These are phyloP conservation scores for Anadara kagoshimensis DNA, from an alignment of 1,140 invertebrate genomes.

Conservation along the genomic window DNA sequence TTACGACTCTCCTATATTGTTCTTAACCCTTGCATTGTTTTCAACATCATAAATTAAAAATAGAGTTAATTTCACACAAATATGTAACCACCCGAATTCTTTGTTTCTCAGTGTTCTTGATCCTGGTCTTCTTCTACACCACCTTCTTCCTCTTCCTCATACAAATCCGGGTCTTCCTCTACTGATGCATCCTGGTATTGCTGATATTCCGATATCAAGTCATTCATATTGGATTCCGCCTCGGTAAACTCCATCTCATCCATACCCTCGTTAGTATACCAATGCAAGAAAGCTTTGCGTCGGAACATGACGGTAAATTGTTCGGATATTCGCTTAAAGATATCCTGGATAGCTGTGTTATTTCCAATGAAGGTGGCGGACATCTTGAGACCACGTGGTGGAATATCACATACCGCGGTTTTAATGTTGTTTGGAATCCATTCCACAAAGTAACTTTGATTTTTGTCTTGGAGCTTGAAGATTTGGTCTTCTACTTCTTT, in stretches of 20 bases:
- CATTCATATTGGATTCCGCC: conserved; percentile 85
- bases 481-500: conserved; percentile 72
- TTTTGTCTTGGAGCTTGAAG: conserved; percentile 90
- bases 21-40: too few species aligned
- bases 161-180: conserved; percentile 64
- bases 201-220: conserved; percentile 78
- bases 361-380: conserved; percentile 86
- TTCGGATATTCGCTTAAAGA: conserved; percentile 86
- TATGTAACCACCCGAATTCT: too few species aligned
- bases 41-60: too few species aligned
- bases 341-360: conserved; percentile 83
- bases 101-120: background rate
- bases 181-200: conserved; percentile 85
- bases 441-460: conserved; percentile 89
- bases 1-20: too few species aligned
- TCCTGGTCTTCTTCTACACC: background rate
- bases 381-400: conserved; percentile 93
- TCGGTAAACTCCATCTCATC: conserved; percentile 86
- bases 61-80: too few species aligned
- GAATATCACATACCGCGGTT: conserved; percentile 94
- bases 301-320: conserved; percentile 78
- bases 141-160: conserved; percentile 80
- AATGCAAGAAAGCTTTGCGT: conserved; percentile 48
- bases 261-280: conserved; percentile 83
- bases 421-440: conserved; percentile 96